Percentiles rank a stretch among this genome's conserved stretches.
phyloP scores from a whole-genome alignment of 2,797 vertebrate genomes.

The Notolabrus celidotus region DNA sequence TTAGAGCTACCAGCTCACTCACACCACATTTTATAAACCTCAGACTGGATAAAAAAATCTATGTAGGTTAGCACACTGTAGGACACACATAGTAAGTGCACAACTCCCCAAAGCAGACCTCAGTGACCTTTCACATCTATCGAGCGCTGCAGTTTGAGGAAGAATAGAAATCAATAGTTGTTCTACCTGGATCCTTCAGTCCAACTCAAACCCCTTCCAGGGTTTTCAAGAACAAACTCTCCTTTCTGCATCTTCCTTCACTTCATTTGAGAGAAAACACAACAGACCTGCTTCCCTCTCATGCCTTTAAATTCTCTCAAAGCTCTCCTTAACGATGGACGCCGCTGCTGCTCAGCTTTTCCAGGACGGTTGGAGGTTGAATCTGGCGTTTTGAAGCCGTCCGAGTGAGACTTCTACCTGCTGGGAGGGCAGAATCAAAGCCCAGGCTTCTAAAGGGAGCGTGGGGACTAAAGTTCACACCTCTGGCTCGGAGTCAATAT shows the following conservation, averaged over 20 bases:
- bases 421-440: slow-evolving; percentile 59
- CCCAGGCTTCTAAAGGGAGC: slow-evolving; percentile 32
- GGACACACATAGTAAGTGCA: background rate
- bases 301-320: background rate
- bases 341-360: slow-evolving; percentile 15
- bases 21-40: slow-evolving; percentile 3
- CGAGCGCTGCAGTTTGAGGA: slow-evolving; percentile 32
- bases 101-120: slow-evolving; percentile 3
- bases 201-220: slow-evolving; percentile 1
- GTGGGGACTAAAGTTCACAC: slow-evolving; percentile 39
- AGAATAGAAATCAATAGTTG: slow-evolving; percentile 49
- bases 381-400: slow-evolving; percentile 39
- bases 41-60: slow-evolving; percentile 1
- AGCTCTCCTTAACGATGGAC: slow-evolving; percentile 19
- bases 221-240: slow-evolving; percentile 1
- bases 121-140: slow-evolving; percentile 34
- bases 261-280: slow-evolving; percentile 4
- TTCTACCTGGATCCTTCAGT: slow-evolving; percentile 34
- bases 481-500: slow-evolving; percentile 37
- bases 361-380: slow-evolving; percentile 8
- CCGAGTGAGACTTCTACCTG: slow-evolving; percentile 34
- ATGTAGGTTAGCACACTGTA: background rate
- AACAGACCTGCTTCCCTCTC: background rate
- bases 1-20: background rate
- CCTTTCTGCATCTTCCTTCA: background rate